A percentile compares a stretch with the other conserved stretches of the same genome.
Evolutionary conservation across 2,113 vertebrate species (phyloP).

Genomic region (Prochilodus magdalenae): DNA sequence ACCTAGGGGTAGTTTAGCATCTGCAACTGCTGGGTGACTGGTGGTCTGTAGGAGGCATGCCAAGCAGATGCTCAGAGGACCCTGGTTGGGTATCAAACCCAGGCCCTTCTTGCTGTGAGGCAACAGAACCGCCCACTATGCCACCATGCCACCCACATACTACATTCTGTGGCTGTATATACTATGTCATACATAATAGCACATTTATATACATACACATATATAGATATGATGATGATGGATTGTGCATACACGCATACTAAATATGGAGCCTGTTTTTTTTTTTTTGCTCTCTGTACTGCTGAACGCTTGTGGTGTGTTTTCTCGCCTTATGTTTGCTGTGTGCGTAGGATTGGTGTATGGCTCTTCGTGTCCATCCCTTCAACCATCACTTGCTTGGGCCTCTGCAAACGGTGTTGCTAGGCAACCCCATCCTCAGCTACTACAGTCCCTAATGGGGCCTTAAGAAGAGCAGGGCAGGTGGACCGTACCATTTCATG

Average conservation of each 20-base stretch:
- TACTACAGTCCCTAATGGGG: constrained; percentile 60
- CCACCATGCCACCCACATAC: too few relatives aligned
- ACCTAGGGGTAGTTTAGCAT: too few relatives aligned
- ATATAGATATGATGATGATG: not conserved
- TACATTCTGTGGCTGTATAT: not conserved
- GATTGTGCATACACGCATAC: too few relatives aligned
- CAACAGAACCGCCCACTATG: too few relatives aligned
- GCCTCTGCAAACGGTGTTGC: constrained; percentile 63
- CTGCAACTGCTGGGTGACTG: too few relatives aligned
- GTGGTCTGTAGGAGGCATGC: too few relatives aligned
- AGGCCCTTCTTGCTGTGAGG: too few relatives aligned
- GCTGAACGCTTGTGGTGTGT: not conserved
- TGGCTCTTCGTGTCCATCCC: constrained; percentile 39
- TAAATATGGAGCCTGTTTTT: not conserved
- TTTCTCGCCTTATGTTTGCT: constrained; percentile 16
- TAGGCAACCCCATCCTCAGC: constrained; percentile 63
- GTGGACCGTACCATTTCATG: constrained; percentile 58
- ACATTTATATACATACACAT: too few relatives aligned
- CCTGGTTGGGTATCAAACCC: too few relatives aligned
- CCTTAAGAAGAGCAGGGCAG: constrained; percentile 55
- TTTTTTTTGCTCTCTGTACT: not conserved
- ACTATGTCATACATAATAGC: too few relatives aligned
- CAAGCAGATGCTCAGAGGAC: too few relatives aligned
- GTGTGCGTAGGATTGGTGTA: constrained; percentile 37
- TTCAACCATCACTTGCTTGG: constrained; percentile 46